Conservation (phyloP, 2,797 vertebrate species). For the Phrynocephalus vlangalii region DNA sequence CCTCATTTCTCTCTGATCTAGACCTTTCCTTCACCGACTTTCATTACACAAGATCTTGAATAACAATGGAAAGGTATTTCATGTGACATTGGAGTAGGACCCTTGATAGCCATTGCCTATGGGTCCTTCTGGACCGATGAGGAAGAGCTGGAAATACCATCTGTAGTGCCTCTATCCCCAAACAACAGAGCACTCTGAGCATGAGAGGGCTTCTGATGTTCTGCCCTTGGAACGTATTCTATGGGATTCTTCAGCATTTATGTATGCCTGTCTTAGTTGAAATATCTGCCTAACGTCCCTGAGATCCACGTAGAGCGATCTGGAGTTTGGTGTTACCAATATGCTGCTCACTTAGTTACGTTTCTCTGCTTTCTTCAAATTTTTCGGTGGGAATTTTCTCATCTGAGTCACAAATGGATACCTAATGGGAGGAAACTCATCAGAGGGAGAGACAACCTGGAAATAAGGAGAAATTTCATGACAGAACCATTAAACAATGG, state of each 20-base stretch:
- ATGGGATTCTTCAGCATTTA: neutral
- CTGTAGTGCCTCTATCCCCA: neutral
- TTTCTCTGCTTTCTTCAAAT: no score
- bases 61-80: no score
- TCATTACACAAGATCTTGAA: neutral
- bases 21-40: neutral
- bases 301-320: neutral
- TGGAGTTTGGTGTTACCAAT: neutral
- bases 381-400: neutral
- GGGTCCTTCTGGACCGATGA: neutral
- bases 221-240: neutral
- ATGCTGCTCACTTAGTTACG: no score
- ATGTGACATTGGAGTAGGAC: neutral
- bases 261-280: neutral
- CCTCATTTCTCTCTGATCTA: neutral
- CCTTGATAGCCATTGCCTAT: neutral
- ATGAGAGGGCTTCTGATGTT: neutral
- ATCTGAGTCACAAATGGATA: neutral
- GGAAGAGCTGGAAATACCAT: neutral
- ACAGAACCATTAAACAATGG: no score
- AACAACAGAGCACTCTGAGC: neutral
- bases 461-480: no score
- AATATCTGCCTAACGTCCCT: neutral
- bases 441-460: no score
- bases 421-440: no score